phyloP scores from a whole-genome alignment of 2,797 vertebrate species.

The Euthynnus affinis region DNA sequence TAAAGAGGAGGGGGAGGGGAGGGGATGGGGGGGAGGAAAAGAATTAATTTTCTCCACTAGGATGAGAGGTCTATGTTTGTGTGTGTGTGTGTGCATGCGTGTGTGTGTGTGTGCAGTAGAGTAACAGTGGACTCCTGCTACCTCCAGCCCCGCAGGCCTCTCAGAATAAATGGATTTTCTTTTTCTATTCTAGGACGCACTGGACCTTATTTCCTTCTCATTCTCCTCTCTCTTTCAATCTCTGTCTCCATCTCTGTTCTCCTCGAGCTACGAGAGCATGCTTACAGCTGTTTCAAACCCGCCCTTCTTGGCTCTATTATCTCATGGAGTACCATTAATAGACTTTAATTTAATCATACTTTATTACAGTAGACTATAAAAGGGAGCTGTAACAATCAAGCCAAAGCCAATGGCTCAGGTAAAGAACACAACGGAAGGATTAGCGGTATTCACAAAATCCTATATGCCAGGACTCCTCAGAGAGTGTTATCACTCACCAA shows the following conservation, averaged over 20 bases:
- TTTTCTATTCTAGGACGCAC: constrained; percentile 81
- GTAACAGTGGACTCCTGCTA: constrained; percentile 72
- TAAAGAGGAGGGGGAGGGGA: background rate
- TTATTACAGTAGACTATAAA: constrained; percentile 57
- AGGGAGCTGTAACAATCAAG: constrained; percentile 47
- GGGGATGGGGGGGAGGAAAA: constrained; percentile 42
- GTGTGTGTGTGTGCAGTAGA: constrained; percentile 35
- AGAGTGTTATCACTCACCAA: no score
- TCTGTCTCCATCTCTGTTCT: constrained; percentile 74
- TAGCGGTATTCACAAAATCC: background rate
- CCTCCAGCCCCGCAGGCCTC: constrained; percentile 79
- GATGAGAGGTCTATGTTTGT: constrained; percentile 51
- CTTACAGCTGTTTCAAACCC: constrained; percentile 68
- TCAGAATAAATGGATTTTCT: constrained; percentile 86
- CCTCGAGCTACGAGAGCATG: constrained; percentile 59
- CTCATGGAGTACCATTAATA: constrained; percentile 62
- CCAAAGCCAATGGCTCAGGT: constrained; percentile 21
- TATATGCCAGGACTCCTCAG: background rate
- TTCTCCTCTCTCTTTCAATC: constrained; percentile 76
- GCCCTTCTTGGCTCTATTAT: constrained; percentile 56
- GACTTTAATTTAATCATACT: constrained; percentile 66
- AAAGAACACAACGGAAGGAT: background rate
- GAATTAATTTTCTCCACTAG: constrained; percentile 68
- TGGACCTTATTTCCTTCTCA: constrained; percentile 80
- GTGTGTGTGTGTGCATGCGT: constrained; percentile 33